Conservation (phyloP, 64 coral and sea anemone genomes). For the Porites lutea region DNA sequence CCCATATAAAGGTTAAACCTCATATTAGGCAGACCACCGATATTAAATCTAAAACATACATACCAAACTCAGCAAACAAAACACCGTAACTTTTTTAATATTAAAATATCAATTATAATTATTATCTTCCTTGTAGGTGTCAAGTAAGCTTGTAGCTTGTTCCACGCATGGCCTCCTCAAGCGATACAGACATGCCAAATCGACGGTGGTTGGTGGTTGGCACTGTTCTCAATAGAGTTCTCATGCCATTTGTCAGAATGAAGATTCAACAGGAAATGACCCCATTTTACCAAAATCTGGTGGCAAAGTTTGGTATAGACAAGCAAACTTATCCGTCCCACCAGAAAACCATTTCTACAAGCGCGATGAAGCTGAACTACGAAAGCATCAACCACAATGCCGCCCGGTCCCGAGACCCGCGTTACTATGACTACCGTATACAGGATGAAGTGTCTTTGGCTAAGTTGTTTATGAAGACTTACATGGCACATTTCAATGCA, state of each 20-base stretch:
- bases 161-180: too few species aligned
- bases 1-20: too few species aligned
- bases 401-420: neutral
- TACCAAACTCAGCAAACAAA: too few species aligned
- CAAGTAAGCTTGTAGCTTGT: too few species aligned
- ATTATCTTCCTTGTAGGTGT: too few species aligned
- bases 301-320: constrained; percentile 10
- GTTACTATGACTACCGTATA: constrained; percentile 15
- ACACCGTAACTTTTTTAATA: too few species aligned
- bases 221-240: constrained; percentile 46
- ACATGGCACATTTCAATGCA: constrained; percentile 29
- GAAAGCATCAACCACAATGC: constrained; percentile 41
- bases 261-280: constrained; percentile 22
- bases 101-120: too few species aligned
- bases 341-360: neutral
- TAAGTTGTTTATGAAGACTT: constrained; percentile 27
- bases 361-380: constrained; percentile 26
- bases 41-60: too few species aligned
- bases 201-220: constrained; percentile 68
- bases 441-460: constrained; percentile 11
- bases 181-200: neutral
- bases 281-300: constrained; percentile 25
- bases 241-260: constrained; percentile 33
- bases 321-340: constrained; percentile 14
- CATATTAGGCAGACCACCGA: too few species aligned